Conservation (phyloP, 1,140 invertebrate species). For the Tribolium castaneum region DNA sequence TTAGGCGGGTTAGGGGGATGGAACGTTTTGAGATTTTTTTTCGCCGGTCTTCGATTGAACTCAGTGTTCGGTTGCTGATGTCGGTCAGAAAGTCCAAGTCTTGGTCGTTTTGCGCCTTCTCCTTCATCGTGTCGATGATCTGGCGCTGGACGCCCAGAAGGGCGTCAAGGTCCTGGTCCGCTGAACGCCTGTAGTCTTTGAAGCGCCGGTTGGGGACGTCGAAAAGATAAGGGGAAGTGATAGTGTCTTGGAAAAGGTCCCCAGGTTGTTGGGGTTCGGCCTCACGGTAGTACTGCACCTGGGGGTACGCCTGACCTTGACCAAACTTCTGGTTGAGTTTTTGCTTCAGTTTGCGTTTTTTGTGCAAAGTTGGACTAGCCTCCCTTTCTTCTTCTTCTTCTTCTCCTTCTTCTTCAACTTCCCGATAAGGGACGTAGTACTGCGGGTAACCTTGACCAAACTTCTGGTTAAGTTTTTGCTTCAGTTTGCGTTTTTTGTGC, state of each 20-base stretch:
- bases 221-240: not conserved
- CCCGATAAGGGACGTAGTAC: not conserved
- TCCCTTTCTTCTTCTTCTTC: not conserved
- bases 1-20: conserved; percentile 45
- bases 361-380: not conserved
- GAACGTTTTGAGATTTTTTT: conserved; percentile 7
- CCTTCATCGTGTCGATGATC: not conserved
- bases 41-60: not conserved
- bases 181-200: not conserved
- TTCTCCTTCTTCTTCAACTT: not conserved
- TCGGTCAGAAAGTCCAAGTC: conserved; percentile 6
- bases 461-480: not conserved
- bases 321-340: not conserved
- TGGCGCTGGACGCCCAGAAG: not conserved
- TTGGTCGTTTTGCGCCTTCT: conserved; percentile 5
- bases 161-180: not conserved
- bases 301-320: not conserved
- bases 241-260: not conserved
- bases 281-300: not conserved
- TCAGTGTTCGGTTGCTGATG: not conserved
- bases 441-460: not conserved
- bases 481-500: not conserved
- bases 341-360: not conserved
- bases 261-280: not conserved
- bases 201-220: not conserved